These are phyloP conservation scores for Mionectes macconnelli DNA, from an alignment of 2,113 vertebrate species.

Conservation along the genomic window DNA sequence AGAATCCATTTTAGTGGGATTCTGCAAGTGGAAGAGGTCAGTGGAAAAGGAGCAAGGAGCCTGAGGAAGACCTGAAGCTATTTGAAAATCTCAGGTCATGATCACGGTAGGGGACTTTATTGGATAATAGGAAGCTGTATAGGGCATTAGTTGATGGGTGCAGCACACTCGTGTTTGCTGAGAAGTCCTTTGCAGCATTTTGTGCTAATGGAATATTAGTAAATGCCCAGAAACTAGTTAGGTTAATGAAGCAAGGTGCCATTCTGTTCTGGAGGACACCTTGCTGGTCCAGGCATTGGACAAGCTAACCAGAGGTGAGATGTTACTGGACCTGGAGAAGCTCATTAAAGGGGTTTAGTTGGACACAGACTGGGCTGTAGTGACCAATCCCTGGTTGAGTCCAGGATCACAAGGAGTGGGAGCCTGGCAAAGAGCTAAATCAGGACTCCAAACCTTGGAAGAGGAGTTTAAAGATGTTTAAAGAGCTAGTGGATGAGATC, in stretches of 20 bases:
- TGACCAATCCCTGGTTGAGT: background rate
- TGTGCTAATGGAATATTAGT: background rate
- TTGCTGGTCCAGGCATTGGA: background rate
- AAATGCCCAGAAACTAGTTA: background rate
- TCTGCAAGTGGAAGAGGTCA: background rate
- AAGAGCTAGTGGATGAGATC: background rate
- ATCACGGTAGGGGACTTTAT: background rate
- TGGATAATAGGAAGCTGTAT: background rate
- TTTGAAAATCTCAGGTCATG: background rate
- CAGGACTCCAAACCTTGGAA: background rate
- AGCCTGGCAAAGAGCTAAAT: background rate
- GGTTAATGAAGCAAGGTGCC: background rate
- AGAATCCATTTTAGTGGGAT: background rate
- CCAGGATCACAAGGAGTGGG: background rate
- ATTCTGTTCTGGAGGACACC: background rate
- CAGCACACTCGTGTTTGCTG: background rate
- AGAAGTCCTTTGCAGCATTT: background rate
- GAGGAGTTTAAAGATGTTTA: background rate
- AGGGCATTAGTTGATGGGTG: background rate
- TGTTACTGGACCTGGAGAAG: background rate
- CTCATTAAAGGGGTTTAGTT: background rate
- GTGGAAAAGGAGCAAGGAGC: background rate
- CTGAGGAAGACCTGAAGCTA: background rate
- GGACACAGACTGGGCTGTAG: background rate
- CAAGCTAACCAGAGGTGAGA: background rate